phyloP scores from a whole-genome alignment of 2,888 invertebrate species.

The Aplocera efformata region DNA sequence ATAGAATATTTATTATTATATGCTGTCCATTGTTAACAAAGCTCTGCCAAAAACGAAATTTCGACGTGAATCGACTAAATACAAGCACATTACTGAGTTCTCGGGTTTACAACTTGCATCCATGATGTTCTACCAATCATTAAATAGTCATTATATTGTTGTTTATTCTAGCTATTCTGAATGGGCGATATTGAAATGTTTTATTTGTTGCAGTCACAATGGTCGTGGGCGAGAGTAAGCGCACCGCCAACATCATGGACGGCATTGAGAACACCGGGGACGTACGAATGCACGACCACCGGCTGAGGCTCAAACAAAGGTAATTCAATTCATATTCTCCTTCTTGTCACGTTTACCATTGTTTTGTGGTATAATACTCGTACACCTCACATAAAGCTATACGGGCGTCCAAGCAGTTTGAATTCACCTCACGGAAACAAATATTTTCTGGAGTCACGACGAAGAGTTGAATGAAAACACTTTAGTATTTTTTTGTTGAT shows the following conservation, averaged over 20 bases:
- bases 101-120: background rate
- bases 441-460: too few species aligned
- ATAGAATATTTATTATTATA: too few species aligned
- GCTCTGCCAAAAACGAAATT: too few species aligned
- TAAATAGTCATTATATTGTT: slow-evolving; percentile 1
- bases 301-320: slow-evolving; percentile 93
- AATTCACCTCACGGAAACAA: too few species aligned
- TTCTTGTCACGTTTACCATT: background rate
- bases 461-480: too few species aligned
- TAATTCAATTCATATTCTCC: slow-evolving; percentile 44
- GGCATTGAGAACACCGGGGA: slow-evolving; percentile 94
- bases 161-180: slow-evolving; percentile 8
- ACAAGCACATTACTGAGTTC: too few species aligned
- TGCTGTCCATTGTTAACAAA: too few species aligned
- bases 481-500: too few species aligned
- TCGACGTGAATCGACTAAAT: too few species aligned
- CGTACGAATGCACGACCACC: slow-evolving; percentile 93
- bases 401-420: too few species aligned
- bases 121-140: background rate
- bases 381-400: background rate
- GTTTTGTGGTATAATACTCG: too few species aligned
- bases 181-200: slow-evolving; percentile 26
- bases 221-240: slow-evolving; percentile 89
- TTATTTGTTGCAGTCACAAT: slow-evolving; percentile 81
- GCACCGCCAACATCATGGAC: slow-evolving; percentile 91